Percentiles rank a stretch among this genome's conserved stretches.
These are phyloP conservation scores for Sicus ferrugineus DNA, from an alignment of 2,888 invertebrate genomes.

Conservation along the genomic window DNA sequence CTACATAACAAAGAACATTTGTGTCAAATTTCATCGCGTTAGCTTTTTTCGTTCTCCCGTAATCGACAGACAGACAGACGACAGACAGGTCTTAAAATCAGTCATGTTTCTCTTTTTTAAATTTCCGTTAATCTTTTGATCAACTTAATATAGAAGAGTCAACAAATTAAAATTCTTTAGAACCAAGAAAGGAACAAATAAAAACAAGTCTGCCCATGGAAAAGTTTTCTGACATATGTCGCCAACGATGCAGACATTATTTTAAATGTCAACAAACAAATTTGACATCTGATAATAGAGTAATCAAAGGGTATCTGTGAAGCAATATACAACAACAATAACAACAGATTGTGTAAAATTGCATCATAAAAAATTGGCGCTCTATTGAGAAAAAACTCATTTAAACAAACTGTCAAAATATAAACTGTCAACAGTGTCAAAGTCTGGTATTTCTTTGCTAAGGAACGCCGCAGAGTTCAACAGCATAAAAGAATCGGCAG, in stretches of 20 bases:
- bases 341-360: not conserved
- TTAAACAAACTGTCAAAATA: conserved; percentile 39
- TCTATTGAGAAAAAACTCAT: conserved; percentile 17
- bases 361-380: not conserved
- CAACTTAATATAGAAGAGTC: no score
- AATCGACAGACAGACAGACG: no score
- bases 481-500: not conserved
- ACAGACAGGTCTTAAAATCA: no score
- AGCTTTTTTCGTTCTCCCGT: no score
- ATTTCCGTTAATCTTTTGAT: no score
- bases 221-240: conserved; percentile 21
- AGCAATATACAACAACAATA: conserved; percentile 3
- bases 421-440: conserved; percentile 39
- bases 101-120: no score
- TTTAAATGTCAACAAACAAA: conserved; percentile 26
- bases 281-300: conserved; percentile 35
- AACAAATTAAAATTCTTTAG: not conserved
- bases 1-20: no score
- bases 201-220: conserved; percentile 16
- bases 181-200: not conserved
- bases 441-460: conserved; percentile 10
- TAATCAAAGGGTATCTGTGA: conserved; percentile 32
- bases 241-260: conserved; percentile 11
- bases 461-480: not conserved
- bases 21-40: no score